These are phyloP conservation scores for Polylopha cassiicola DNA, from an alignment of 2,888 invertebrate genomes.

Conservation along the genomic window DNA sequence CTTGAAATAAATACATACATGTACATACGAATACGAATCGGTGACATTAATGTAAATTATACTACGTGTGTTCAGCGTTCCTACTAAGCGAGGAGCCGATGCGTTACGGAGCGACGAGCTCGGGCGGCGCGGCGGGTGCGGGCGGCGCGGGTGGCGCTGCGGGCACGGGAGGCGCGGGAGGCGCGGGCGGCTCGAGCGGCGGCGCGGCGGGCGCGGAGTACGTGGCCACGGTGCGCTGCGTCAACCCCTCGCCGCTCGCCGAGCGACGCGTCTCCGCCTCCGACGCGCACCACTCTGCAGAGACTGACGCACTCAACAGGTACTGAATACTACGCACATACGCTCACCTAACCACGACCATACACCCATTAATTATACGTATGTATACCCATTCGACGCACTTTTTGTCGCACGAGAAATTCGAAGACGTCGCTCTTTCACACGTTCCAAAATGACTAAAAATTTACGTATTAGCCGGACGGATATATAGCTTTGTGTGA, in stretches of 20 bases:
- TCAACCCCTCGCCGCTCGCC: constrained; percentile 69
- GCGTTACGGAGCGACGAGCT: constrained; percentile 19
- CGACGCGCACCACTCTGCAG: constrained; percentile 58
- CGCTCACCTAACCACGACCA: background rate
- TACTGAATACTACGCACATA: constrained; percentile 22
- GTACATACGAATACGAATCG: background rate
- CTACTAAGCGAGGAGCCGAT: constrained; percentile 60
- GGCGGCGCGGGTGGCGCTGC: no score
- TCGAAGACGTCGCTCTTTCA: no score
- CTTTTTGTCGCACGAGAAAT: no score
- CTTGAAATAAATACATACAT: no score
- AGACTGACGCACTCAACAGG: constrained; percentile 49
- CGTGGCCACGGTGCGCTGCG: constrained; percentile 72
- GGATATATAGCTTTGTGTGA: no score
- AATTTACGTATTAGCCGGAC: no score
- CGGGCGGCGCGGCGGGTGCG: constrained; percentile 25
- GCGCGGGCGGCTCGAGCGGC: constrained; percentile 13
- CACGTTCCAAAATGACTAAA: no score
- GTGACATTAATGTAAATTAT: background rate
- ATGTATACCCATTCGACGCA: no score
- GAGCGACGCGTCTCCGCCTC: constrained; percentile 69
- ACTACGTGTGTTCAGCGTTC: constrained; percentile 45
- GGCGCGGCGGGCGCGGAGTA: constrained; percentile 53
- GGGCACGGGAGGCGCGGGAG: constrained; percentile 19
- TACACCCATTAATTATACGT: no score